Evolutionary conservation across 2,797 vertebrate genomes (phyloP), one percentile per base, ranked within the genome.

Genomic region (Myotis myotis): DNA sequence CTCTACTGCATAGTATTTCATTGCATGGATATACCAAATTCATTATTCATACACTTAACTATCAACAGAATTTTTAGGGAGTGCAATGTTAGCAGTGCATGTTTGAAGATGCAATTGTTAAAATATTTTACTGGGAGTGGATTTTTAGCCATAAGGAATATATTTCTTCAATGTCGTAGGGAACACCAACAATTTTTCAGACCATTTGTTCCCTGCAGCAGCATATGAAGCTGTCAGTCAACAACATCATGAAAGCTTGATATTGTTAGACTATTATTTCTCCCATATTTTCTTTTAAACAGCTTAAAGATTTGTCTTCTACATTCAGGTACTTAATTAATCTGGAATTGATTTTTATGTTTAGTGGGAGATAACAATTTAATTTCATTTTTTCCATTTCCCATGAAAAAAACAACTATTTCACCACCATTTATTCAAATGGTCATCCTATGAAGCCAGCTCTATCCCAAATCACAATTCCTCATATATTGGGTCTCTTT

Each of bases 211-310:
- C n/a, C 15, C 8, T 91, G 9, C 19, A 84, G 30, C 33, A 76
- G 8, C 36, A 49, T 78, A 49, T 68, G 20, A 87, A 75, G 90
- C 12, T 82, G 10, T 49, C 82, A 90, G 87, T 84, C 10, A 47
- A 78, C 6, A 38, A 28, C 8, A 17, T 83, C 20, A 79, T 78
- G 20, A 83, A 93, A 75, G 1, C 8, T 75, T 60, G 44, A 6
- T 75, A 60, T 80, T 87, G 5, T 95, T 57, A 75, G n/a, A 64
- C 17, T 89, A 23, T 53, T 80, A 60, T 75, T 87, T 89, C 16
- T 91, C 28, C 25, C 71, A 8, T 84, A 47, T 92, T 79, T 91
- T 94, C 47, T 83, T 90, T 38, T 74, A 74, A 92, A 36, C 90
- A 28, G 30, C 85, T 92, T 93, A 51, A 71, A 81, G 23, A 55